Percentiles rank a stretch among this genome's conserved stretches.
Conservation (phyloP, 2,797 vertebrate species). For the Tauraco hartlaubi region DNA sequence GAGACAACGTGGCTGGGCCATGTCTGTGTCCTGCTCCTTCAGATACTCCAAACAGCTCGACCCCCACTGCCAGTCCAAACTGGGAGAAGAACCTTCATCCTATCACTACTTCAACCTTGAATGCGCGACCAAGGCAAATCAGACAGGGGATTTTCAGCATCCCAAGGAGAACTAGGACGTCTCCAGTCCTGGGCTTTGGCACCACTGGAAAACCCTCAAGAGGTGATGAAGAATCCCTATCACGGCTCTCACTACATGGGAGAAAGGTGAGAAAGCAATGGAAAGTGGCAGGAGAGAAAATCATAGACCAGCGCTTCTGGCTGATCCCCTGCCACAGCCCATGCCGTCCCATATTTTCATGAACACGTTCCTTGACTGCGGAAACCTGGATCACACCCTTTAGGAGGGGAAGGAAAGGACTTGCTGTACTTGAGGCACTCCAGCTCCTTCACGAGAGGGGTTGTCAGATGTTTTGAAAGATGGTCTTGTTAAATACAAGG, state of each 20-base stretch:
- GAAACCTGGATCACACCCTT: background rate
- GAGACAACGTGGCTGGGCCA: background rate
- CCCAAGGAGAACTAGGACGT: background rate
- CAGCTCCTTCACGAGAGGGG: background rate
- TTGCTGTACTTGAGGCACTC: background rate
- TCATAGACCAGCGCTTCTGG: background rate
- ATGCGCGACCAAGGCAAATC: too few species aligned
- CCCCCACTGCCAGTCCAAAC: background rate
- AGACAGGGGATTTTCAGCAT: background rate
- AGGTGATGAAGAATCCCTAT: background rate
- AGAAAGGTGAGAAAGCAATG: background rate
- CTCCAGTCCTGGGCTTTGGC: background rate
- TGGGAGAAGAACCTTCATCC: background rate
- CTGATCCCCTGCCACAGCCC: background rate
- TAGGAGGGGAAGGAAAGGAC: background rate
- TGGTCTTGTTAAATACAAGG: background rate
- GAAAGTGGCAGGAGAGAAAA: background rate
- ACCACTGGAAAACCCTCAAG: background rate
- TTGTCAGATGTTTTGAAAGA: background rate
- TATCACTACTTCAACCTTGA: background rate
- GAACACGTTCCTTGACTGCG: fast-evolving
- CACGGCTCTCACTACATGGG: fast-evolving
- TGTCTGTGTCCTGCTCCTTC: background rate
- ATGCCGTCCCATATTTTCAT: background rate
- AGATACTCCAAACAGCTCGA: background rate